phyloP scores from a whole-genome alignment of 2,797 vertebrate genomes.

The Dromococcyx pavoninus region DNA sequence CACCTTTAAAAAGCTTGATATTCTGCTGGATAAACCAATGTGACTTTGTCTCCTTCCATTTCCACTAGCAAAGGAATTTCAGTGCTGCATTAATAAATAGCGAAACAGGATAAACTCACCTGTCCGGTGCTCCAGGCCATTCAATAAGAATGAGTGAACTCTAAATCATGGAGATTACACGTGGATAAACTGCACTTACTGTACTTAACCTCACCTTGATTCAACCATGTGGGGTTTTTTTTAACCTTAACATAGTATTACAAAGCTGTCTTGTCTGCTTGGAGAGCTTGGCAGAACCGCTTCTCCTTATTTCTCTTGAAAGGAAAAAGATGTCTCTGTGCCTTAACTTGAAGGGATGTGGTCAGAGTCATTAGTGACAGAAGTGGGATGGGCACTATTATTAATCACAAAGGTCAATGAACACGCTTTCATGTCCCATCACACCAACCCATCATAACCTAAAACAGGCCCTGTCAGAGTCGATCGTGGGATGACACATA shows the following conservation, averaged over 20 bases:
- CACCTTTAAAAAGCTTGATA: not conserved
- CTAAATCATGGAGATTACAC: not conserved
- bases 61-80: not conserved
- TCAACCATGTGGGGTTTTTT: not conserved
- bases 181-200: not conserved
- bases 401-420: not conserved
- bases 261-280: not conserved
- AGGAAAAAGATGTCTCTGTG: not conserved
- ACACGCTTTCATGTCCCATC: not conserved
- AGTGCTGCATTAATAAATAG: not conserved
- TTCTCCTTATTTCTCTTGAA: not conserved
- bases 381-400: not conserved
- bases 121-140: not conserved
- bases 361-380: not conserved
- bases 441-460: not conserved
- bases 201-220: not conserved
- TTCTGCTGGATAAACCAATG: not conserved
- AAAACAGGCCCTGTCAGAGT: not conserved
- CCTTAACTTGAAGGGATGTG: not conserved
- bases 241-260: not conserved
- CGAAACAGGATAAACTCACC: not conserved
- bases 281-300: not conserved
- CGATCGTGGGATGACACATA: not conserved
- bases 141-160: not conserved
- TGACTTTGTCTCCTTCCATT: not conserved